Percentiles rank a stretch among this genome's conserved stretches.
These are phyloP conservation scores for Drosophila borborema DNA, from an alignment of 2,888 invertebrate species.

Conservation along the genomic window DNA sequence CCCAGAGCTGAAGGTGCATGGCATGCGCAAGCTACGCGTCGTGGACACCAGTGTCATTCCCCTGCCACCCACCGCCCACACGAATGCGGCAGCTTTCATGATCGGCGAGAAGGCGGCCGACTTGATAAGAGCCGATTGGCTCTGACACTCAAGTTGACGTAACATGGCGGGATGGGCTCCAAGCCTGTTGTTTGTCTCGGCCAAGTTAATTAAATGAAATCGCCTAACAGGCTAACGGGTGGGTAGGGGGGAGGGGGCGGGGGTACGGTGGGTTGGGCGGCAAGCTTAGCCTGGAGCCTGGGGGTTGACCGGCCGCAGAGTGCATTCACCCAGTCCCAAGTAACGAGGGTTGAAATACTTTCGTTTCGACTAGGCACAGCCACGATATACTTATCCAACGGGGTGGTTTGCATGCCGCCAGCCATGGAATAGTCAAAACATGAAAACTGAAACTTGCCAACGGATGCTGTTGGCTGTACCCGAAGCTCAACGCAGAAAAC, in stretches of 20 bases:
- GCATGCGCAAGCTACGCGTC: slow-evolving; percentile 87
- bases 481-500: slow-evolving; percentile 10
- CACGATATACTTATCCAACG: slow-evolving; percentile 32
- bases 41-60: slow-evolving; percentile 90
- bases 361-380: slow-evolving; percentile 45
- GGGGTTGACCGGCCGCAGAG: slow-evolving; percentile 63
- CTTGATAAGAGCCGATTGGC: slow-evolving; percentile 85
- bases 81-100: slow-evolving; percentile 89
- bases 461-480: slow-evolving; percentile 57
- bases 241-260: neutral
- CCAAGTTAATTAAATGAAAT: slow-evolving; percentile 75
- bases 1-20: slow-evolving; percentile 88
- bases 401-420: slow-evolving; percentile 63
- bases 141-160: slow-evolving; percentile 20
- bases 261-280: slow-evolving; percentile 2
- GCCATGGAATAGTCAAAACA: slow-evolving; percentile 63
- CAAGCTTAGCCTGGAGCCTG: slow-evolving; percentile 22
- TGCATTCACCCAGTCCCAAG: slow-evolving; percentile 70
- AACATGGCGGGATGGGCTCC: slow-evolving; percentile 5
- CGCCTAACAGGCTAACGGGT: slow-evolving; percentile 37
- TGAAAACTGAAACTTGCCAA: slow-evolving; percentile 48
- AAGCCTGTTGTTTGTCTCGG: slow-evolving; percentile 40
- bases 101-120: slow-evolving; percentile 91
- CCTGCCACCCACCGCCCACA: slow-evolving; percentile 88
- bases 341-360: slow-evolving; percentile 65